A percentile compares a stretch with the other conserved stretches of the same genome.
phyloP scores from a whole-genome alignment of 2,888 invertebrate genomes.

The Gonocerus acuteangulatus region DNA sequence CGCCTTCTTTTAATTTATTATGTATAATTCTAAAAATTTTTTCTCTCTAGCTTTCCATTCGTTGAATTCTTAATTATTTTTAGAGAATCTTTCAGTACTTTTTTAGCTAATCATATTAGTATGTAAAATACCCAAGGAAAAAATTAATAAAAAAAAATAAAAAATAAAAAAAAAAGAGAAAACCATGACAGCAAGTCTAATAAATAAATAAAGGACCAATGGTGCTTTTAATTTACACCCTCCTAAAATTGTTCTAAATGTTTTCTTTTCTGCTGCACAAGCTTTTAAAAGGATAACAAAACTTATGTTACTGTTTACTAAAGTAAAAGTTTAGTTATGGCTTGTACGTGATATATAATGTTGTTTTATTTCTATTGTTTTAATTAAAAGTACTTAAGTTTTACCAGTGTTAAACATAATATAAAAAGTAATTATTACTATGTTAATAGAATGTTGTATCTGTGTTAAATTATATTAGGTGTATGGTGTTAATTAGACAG shows the following conservation, averaged over 20 bases:
- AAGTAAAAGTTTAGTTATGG: slow-evolving; percentile 6
- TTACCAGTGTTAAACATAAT: slow-evolving; percentile 33
- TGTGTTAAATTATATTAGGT: slow-evolving; percentile 35
- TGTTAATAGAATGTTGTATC: slow-evolving; percentile 33
- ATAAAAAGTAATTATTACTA: slow-evolving; percentile 28
- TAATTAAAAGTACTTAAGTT: slow-evolving; percentile 33
- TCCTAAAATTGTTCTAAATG: background rate
- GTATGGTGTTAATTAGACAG: slow-evolving; percentile 29
- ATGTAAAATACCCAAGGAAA: background rate
- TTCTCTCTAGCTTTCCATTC: background rate
- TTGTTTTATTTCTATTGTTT: slow-evolving; percentile 30
- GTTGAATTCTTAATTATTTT: background rate
- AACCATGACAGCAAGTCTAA: background rate
- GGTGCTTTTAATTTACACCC: slow-evolving; percentile 19
- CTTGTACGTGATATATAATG: slow-evolving; percentile 20
- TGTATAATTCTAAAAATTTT: background rate
- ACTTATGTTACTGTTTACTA: slow-evolving; percentile 12
- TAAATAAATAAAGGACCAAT: slow-evolving; percentile 16
- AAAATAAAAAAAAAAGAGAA: background rate
- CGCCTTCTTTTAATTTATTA: slow-evolving; percentile 6
- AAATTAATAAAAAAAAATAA: slow-evolving; percentile 4
- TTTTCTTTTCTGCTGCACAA: slow-evolving; percentile 16
- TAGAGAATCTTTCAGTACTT: background rate
- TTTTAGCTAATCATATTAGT: slow-evolving; percentile 1
- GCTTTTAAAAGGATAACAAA: slow-evolving; percentile 10